Base-by-base conservation (phyloP, 2,797 vertebrate species). In the Acanthis flammea region DNA sequence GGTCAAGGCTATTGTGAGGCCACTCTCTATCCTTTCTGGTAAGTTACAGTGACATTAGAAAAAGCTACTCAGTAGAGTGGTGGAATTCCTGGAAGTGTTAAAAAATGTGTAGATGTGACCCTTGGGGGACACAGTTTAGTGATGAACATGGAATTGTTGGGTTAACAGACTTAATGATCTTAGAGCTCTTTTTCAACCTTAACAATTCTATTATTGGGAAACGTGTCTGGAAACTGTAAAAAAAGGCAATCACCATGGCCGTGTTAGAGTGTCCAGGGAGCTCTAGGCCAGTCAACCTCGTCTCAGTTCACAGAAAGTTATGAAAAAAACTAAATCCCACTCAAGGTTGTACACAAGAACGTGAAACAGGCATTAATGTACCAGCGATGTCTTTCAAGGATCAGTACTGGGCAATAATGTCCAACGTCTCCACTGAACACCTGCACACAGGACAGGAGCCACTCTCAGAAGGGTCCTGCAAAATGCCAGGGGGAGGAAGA, bases 201-300 rank as follows among this genome's bases (percentile, higher is more conserved):
- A 67, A 66, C 0, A 0, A 60, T 31, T 73, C 25, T 17, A 2
- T 31, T 10, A 71, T 4, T 35, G 35, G 9, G 16, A 19, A n/a
- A 57, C 1, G 1, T 24, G 11, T 4, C 41, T 62, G 30, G 35
- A 61, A 91, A 66, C 17, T 37, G 21, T 23, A 67, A 70, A 45
- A 66, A 75, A 62, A 63, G 27, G 22, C 30, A 91, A 50, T 4
- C 8, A 42, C 25, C 8, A 13, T 2, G 12, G 9, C 48, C 14
- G 2, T 1, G 7, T n/a, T 61, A 14, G 19, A 63, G 7, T 4
- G 6, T 11, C 11, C 54, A 51, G 10, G 11, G 47, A 84, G 8
- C 27, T 62, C 58, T 1, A 37, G 12, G 14, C 18, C 48, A 70
- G 33, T 25, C 30, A 54, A 30, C 3, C 7, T 28, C 18, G 42